Evolutionary conservation across 2,113 vertebrate species (phyloP).

Genomic region (Columba livia): DNA sequence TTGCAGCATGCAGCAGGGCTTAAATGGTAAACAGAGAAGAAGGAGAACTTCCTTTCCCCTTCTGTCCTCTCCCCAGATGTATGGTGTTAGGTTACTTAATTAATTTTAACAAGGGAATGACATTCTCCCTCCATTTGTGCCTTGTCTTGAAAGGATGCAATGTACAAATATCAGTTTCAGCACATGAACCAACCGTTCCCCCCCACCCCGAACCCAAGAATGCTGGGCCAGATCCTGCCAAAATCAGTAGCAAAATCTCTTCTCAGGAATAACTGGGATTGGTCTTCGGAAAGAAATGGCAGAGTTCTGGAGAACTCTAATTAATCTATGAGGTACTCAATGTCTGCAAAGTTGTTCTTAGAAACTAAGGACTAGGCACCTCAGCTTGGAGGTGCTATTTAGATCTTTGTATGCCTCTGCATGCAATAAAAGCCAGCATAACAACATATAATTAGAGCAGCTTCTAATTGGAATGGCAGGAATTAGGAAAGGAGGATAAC

Average conservation of each 20-base stretch:
- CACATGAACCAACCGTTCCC: background rate
- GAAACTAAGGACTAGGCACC: conserved; percentile 28
- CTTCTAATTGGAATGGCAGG: conserved; percentile 41
- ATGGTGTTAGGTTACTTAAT: conserved; percentile 68
- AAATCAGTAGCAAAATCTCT: conserved; percentile 19
- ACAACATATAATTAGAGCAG: conserved; percentile 39
- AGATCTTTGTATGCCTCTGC: conserved; percentile 44
- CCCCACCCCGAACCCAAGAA: background rate
- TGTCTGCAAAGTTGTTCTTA: conserved; percentile 30
- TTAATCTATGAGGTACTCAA: background rate
- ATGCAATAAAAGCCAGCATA: conserved; percentile 36
- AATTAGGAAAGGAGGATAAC: conserved; percentile 40
- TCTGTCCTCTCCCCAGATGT: conserved; percentile 62
- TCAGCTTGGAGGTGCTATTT: conserved; percentile 53
- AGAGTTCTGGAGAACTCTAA: conserved; percentile 22
- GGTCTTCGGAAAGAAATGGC: background rate
- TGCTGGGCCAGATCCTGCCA: conserved; percentile 23
- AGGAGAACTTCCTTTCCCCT: conserved; percentile 57
- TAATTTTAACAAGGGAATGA: conserved; percentile 70
- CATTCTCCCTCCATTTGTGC: conserved; percentile 54
- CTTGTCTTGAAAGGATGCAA: conserved; percentile 59
- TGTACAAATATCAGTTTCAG: conserved; percentile 61
- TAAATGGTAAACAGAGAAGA: conserved; percentile 46
- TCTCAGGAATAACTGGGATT: background rate
- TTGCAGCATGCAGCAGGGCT: background rate